Conservation (phyloP, 2,113 vertebrate genomes). For the Thermophis baileyi region DNA sequence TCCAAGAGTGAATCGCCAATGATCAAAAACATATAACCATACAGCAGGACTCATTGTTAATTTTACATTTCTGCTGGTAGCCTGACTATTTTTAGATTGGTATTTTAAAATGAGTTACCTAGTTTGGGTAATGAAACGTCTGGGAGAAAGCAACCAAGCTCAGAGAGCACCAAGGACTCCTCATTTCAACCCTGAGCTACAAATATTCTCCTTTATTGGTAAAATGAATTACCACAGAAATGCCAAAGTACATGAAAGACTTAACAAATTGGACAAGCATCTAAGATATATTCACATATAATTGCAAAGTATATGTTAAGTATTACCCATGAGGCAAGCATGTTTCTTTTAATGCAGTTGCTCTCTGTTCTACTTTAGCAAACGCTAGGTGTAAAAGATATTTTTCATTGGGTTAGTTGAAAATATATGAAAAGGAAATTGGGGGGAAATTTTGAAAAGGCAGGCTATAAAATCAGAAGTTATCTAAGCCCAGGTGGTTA, state of each 20-base stretch:
- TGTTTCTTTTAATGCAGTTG: neutral
- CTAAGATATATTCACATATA: neutral
- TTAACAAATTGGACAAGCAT: neutral
- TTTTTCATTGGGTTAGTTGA: neutral
- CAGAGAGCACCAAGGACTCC: neutral
- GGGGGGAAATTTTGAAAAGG: neutral
- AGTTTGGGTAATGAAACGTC: neutral
- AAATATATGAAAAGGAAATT: neutral
- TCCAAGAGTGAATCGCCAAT: slow-evolving; percentile 2
- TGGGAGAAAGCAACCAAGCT: neutral
- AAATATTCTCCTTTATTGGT: neutral
- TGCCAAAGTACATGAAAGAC: neutral
- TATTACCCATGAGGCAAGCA: neutral
- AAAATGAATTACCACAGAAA: neutral
- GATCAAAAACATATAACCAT: neutral
- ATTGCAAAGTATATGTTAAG: neutral
- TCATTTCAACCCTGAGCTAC: neutral
- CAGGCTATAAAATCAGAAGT: slow-evolving; percentile 2
- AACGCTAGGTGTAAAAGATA: neutral
- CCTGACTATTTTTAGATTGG: slow-evolving; percentile 9
- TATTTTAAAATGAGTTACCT: slow-evolving; percentile 13
- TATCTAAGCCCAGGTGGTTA: neutral
- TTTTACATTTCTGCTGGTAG: neutral
- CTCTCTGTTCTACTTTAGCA: neutral
- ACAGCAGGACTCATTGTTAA: neutral